phyloP scores from a whole-genome alignment of 1,140 invertebrate genomes.

The Temnothorax nylanderi region DNA sequence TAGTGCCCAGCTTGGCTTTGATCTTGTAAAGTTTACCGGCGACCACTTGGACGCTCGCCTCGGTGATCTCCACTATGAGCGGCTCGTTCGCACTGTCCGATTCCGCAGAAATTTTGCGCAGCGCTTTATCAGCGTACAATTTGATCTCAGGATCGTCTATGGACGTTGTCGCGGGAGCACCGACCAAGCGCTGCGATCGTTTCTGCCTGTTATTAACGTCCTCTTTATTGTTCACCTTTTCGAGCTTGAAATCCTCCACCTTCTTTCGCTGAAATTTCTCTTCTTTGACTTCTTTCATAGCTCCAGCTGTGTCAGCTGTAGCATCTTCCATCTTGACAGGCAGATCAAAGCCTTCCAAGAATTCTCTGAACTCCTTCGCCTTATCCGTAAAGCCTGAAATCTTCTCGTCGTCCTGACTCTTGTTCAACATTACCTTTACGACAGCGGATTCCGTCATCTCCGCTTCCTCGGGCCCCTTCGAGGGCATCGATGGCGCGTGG shows the following conservation, averaged over 20 bases:
- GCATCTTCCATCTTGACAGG: conserved; percentile 66
- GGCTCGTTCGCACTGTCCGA: conserved; percentile 80
- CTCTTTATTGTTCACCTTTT: conserved; percentile 37
- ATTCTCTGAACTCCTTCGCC: conserved; percentile 80
- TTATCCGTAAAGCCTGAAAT: conserved; percentile 76
- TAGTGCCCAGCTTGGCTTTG: conserved; percentile 84
- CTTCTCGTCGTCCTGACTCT: conserved; percentile 58
- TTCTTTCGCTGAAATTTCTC: conserved; percentile 62
- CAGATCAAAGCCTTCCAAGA: conserved; percentile 81
- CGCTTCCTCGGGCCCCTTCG: conserved; percentile 71
- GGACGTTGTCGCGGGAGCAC: conserved; percentile 67
- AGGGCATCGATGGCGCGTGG: not conserved
- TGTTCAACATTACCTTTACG: conserved; percentile 61
- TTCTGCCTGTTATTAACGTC: conserved; percentile 33
- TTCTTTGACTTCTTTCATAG: conserved; percentile 58
- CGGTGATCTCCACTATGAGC: conserved; percentile 77
- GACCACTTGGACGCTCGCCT: conserved; percentile 82
- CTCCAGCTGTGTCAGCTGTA: not conserved
- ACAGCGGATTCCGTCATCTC: conserved; percentile 70
- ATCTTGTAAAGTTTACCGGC: conserved; percentile 84
- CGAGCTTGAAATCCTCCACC: conserved; percentile 63
- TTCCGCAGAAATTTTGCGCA: conserved; percentile 78
- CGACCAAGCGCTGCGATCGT: conserved; percentile 25
- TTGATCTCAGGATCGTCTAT: conserved; percentile 79
- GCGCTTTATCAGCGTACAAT: conserved; percentile 77